Base-by-base conservation (phyloP, 2,797 vertebrate species). In the Propithecus deckenii region DNA sequence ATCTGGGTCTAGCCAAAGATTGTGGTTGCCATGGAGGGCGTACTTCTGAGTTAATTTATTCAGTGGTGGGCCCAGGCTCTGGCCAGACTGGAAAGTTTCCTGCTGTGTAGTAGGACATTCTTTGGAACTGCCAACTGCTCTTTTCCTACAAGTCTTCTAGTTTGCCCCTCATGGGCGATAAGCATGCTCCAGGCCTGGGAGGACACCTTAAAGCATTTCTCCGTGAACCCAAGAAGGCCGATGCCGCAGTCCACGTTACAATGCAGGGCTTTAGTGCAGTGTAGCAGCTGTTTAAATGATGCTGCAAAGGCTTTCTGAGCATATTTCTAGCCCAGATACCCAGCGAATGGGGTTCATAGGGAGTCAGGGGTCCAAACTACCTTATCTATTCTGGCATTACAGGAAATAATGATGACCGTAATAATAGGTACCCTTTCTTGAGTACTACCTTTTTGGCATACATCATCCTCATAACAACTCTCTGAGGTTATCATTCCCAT, bases 371-470 rank as follows among this genome's bases (percentile, higher is more conserved):
- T 86, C 61, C 63, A 78, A 9, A 11, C 46, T 11, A 2, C n/a
- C 43, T 18, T 1, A 3, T 59, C 65, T 22, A 0, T 43, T 35
- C 35, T 0, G 57, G 35, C 2, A 10, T 22, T 14, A 3, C 0
- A 32, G 74, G 50, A 46, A 88, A 9, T 9, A 22, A 3, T 3
- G 13, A 25, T 10, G 1, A 18, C 28, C 35, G 48, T 22, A 23
- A 6, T 12, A 0, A 1, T 1, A 30, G 79, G 17, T 1, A 1
- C 35, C 35, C 23, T 84, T 46, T 57, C 71, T n/a, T 67, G 28
- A 67, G 67, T 28, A 23, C 43, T n/a, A 10, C 75, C 20, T 80
- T n/a, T n/a, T 65, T 48, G 11, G 30, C 25, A 23, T 35, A 1
- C 1, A 1, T 9, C 11, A 7, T 4, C 5, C 96, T 88, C 22